Evolutionary conservation across 2,113 vertebrate species (phyloP), one percentile per base, ranked within the genome.

Genomic region (Salvelinus alpinus): DNA sequence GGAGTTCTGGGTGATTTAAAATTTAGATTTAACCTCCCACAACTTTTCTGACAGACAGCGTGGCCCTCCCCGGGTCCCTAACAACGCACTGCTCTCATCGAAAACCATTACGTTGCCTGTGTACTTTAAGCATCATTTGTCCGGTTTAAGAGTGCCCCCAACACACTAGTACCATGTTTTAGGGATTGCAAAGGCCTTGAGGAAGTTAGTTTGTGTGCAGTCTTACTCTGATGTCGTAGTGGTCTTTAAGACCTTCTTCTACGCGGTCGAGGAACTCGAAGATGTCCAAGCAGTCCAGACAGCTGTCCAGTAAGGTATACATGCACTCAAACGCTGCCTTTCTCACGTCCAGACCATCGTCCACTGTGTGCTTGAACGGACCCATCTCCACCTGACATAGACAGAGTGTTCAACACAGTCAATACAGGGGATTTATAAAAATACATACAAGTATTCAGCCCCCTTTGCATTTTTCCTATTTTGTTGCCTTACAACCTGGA

Each of bases 251-350:
- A 2, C 97, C 97, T 0, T 98, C 96, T 77, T 98, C 96, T 70
- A 98, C 94, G 0, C 96, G 97, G 86, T 96, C 94, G 70, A 99
- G 93, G 86, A 96, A 99, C 83, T 96, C 94, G 0, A 96, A 95
- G 85, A 99, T 91, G 47, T 97, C 96, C 89, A 99, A 90, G 27
- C 92, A 92, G 77, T 95, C 96, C 44, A 98, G 92, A 78, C 96
- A 98, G 91, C 93, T 95, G 83, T 99, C 97, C 73, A 98, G 88
- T 83, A 99, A 90, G 0, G 96, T 97, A 80, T 97, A 97, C 97
- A 99, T 98, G 71, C 96, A 97, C 74, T 98, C 96, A 0, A 98
- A 99, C 3, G 97, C 97, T 0, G 97, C 96, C 84, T 98, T 98
- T 81, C 97, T 93, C 68, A 98, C 94, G 0, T 99, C 97, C 24